Percentiles rank a stretch among this genome's conserved stretches.
Evolutionary conservation across 1,140 invertebrate genomes (phyloP).

Genomic region (Drosophila setifemur): DNA sequence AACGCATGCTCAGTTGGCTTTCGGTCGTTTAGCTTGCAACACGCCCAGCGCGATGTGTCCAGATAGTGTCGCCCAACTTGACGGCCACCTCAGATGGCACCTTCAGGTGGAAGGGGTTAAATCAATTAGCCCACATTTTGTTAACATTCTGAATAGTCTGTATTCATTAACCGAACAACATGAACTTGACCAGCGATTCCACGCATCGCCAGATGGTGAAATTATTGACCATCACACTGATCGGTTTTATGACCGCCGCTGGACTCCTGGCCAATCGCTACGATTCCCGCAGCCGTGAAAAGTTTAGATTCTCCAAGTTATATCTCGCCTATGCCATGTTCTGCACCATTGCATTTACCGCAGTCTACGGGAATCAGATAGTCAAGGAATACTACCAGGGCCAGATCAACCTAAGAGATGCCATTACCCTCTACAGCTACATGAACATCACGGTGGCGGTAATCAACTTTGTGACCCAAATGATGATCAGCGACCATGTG

Average conservation of each 20-base stretch:
- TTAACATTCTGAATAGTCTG: background rate
- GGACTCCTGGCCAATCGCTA: slow-evolving; percentile 58
- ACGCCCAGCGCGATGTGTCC: slow-evolving; percentile 11
- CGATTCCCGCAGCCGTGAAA: slow-evolving; percentile 13
- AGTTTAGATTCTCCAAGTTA: slow-evolving; percentile 45
- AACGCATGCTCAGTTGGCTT: slow-evolving; percentile 12
- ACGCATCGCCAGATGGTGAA: slow-evolving; percentile 35
- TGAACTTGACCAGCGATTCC: slow-evolving; percentile 25
- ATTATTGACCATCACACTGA: slow-evolving; percentile 31
- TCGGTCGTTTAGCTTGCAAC: background rate
- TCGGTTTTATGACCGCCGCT: slow-evolving; percentile 40
- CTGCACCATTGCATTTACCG: slow-evolving; percentile 35
- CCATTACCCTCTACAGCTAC: slow-evolving; percentile 59
- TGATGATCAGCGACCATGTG: slow-evolving; percentile 33
- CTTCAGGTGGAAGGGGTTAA: background rate
- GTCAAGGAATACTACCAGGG: slow-evolving; percentile 41
- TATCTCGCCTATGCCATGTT: slow-evolving; percentile 48
- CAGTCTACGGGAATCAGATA: slow-evolving; percentile 49
- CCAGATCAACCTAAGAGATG: slow-evolving; percentile 57
- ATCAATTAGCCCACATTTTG: slow-evolving; percentile 40
- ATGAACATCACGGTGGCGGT: slow-evolving; percentile 65
- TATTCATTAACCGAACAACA: slow-evolving; percentile 1
- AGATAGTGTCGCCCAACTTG: slow-evolving; percentile 22
- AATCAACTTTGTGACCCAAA: slow-evolving; percentile 56
- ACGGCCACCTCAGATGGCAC: slow-evolving; percentile 20